phyloP scores from a whole-genome alignment of 2,888 invertebrate genomes.

The Pseudolycoriella hygida region DNA sequence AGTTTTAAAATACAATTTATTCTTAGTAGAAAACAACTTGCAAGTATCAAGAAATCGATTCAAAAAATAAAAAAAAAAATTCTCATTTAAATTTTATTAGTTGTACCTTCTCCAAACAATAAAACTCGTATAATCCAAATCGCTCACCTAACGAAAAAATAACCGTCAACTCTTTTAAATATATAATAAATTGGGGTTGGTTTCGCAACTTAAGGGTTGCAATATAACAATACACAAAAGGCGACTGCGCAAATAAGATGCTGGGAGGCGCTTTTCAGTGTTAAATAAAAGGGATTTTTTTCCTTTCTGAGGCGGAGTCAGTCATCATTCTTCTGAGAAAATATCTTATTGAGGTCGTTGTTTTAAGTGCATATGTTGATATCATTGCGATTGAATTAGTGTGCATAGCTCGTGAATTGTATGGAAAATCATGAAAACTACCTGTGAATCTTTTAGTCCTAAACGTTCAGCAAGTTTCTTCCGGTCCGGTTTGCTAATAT shows the following conservation, averaged over 20 bases:
- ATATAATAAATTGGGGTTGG: neutral
- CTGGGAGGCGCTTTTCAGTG: constrained; percentile 14
- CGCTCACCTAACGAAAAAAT: neutral
- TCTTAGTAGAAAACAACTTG: too few relatives aligned
- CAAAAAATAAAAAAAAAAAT: too few relatives aligned
- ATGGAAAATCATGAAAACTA: constrained; percentile 21
- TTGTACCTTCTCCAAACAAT: too few relatives aligned
- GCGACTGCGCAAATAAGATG: constrained; percentile 24
- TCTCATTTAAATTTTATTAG: too few relatives aligned
- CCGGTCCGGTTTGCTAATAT: constrained; percentile 95
- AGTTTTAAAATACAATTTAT: too few relatives aligned
- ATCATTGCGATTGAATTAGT: neutral
- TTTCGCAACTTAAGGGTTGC: constrained; percentile 1
- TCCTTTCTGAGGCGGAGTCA: neutral
- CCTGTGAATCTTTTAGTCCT: constrained; percentile 94
- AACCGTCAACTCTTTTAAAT: neutral
- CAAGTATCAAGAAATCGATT: too few relatives aligned
- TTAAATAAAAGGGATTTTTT: neutral
- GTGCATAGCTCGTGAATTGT: neutral
- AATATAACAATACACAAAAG: constrained; percentile 6
- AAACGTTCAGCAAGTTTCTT: constrained; percentile 93
- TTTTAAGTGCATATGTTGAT: neutral
- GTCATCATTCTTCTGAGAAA: neutral
- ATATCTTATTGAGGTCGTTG: neutral
- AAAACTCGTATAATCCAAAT: too few relatives aligned